Evolutionary conservation across 2,113 vertebrate genomes (phyloP), one percentile per base, ranked within the genome.

Genomic region (Corvus hawaiiensis): DNA sequence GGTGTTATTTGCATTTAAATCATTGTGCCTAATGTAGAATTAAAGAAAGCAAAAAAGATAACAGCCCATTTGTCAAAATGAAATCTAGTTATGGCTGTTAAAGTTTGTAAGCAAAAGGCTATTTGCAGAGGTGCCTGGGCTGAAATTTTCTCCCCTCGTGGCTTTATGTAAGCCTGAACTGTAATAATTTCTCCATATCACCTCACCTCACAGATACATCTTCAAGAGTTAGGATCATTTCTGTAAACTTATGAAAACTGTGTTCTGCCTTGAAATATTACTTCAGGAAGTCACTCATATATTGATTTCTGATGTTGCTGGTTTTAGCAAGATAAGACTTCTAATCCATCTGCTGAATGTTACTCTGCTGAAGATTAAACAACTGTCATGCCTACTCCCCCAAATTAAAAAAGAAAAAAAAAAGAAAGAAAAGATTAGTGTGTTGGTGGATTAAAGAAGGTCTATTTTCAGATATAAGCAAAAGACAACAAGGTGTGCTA

Each of bases 301-400:
- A 95, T 93, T 16, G 82, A 96, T 95, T 96, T 63, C 84, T 96
- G 76, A 95, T 86, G 80, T 80, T 90, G 81, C 96, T 93, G 91
- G 94, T 83, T 92, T 97, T 97, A 96, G 88, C 37, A 94, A 97
- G 97, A 97, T 97, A 97, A 98, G 93, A 86, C 72, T 89, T 96
- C 74, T 96, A 97, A 97, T 97, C 94, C 89, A 92, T 95, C 89
- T 67, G 37, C 66, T 83, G 82, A 95, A 92, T 88, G 74, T 84
- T 96, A 67, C 35, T 69, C 68, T 87, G 87, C 66, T 61, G 62
- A 93, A 94, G 94, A 97, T 96, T 96, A 96, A 97, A 96, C 54
- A 94, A 41, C 66, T 88, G 79, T 96, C 92, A 95, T 58, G 62
- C 52, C 48, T 62, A n/a, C n/a, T n/a, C 15, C 48, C 84, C 10